Evolutionary conservation across 2,797 vertebrate genomes (phyloP), one percentile per base, ranked within the genome.

Genomic region (Argyrosomus regius): DNA sequence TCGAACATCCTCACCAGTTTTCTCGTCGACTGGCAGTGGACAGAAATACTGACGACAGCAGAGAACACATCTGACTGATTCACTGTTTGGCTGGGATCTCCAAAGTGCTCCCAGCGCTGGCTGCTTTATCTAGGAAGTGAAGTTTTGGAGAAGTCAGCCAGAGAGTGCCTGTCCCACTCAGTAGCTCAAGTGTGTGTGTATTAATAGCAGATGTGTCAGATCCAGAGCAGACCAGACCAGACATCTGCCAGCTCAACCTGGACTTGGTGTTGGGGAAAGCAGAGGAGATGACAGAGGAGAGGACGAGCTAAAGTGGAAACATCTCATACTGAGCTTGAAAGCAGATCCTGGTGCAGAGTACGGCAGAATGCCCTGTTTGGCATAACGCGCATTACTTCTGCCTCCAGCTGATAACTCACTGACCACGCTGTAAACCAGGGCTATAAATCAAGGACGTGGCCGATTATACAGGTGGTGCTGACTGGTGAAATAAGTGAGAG

Each of bases 181-280:
- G 52, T 46, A 54, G 49, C 64, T 78, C 62, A 45, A 12, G 43
- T 45, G 28, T 67, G 69, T 39, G 63, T 82, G 61, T 75, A 89
- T 89, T 88, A 88, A 87, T 89, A 90, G 83, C 78, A 88, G 68
- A 78, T 58, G 68, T 83, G 75, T 81, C 68, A 75, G 31, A 73
- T 75, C 14, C 71, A 80, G 69, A 81, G 48, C 41, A 41, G 59
- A 73, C 62, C 64, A 41, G 59, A 73, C 62, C 64, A 39, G 73
- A 80, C 81, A 75, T 75, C 76, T 77, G 72, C 72, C 82, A 80
- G 56, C 58, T 75, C 50, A 61, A 80, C 68, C 72, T 69, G 68
- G 62, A 73, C 71, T 39, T 70, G 58, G 58, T 80, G 67, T 74
- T 63, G 43, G 61, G 58, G 63, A 50, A 72, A 66, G 6, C 11